These are phyloP conservation scores for Anastrepha ludens DNA, from an alignment of 1,140 invertebrate species.

Conservation along the genomic window DNA sequence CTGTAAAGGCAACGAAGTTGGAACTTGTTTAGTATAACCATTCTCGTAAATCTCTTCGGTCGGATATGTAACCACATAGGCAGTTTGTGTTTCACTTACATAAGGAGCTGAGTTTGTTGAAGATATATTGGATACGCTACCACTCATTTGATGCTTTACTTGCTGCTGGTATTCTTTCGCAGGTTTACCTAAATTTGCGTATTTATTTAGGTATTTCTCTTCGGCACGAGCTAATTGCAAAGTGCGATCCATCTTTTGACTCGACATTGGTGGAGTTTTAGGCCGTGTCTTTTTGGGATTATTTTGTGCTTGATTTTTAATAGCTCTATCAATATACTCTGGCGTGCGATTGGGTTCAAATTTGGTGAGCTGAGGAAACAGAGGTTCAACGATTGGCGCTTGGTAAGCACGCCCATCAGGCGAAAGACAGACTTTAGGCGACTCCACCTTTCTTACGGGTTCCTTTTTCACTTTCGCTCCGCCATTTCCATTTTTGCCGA, in stretches of 20 bases:
- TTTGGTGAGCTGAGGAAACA: conserved; percentile 68
- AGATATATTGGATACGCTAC: background rate
- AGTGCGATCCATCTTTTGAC: background rate
- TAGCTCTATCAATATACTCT: conserved; percentile 42
- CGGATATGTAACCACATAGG: conserved; percentile 70
- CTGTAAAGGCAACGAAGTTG: conserved; percentile 13
- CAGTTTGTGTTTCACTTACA: conserved; percentile 63
- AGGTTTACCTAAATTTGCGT: background rate
- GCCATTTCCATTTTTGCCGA: conserved; percentile 59
- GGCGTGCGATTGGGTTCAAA: conserved; percentile 67
- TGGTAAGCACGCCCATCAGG: conserved; percentile 70
- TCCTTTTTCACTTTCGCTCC: conserved; percentile 2
- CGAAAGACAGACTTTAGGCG: conserved; percentile 64
- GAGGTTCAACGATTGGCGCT: conserved; percentile 68
- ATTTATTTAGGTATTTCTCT: background rate
- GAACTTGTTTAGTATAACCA: conserved; percentile 34
- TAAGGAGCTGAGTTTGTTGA: conserved; percentile 35
- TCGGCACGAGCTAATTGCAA: conserved; percentile 9
- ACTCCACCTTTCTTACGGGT: conserved; percentile 55
- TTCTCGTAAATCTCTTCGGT: conserved; percentile 66
- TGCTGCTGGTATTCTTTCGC: conserved; percentile 27
- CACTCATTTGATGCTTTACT: background rate
- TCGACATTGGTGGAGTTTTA: conserved; percentile 56
- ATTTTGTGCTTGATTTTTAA: background rate
- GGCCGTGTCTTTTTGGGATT: conserved; percentile 36